Evolutionary conservation across 2,113 vertebrate species (phyloP), one percentile per base, ranked within the genome.

Genomic region (Megaceryle torquata): DNA sequence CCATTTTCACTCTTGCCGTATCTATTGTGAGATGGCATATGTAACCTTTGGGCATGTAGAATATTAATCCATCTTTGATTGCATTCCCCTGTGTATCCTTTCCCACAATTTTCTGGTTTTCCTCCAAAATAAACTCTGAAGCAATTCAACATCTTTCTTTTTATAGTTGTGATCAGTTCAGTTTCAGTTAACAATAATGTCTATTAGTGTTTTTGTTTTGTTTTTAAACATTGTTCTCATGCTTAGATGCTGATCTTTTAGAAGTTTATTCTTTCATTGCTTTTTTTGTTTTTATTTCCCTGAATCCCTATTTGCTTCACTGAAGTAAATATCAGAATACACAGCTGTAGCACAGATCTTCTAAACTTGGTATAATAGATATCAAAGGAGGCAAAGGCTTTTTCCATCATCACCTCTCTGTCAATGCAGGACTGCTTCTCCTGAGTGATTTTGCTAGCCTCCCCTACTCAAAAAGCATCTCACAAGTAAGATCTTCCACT

Each of bases 41-140:
- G 71, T 69, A 86, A 95, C 86, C 82, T 94, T 75, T 79, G 69
- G 80, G 48, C 65, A 76, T 61, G 44, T 53, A 86, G 65, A 89
- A 69, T 95, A 92, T 84, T 71, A 93, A 92, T 88, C 67, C 17
- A 13, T 75, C 76, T 95, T 93, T 88, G 69, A 86, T 93, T 8
- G 1, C 13, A 54, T 87, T 86, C 77, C 37, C 53, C 6, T 61
- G 41, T 41, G 61, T 76, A 71, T 76, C 9, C 21, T 92, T 89
- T 48, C 33, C 56, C 57, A 80, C 6, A 84, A 43, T 11, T 89
- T 94, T 80, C 70, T 82, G 61, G 39, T 93, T 94, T 93, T 92
- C 31, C 25, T 93, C 37, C 69, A 82, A 50, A 90, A 82, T 72
- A 91, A 93, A 53, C 24, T 78, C 25, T 57, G 65, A 83, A 90